Conservation (phyloP, 2,113 vertebrate species). For the Pelobates fuscus region DNA sequence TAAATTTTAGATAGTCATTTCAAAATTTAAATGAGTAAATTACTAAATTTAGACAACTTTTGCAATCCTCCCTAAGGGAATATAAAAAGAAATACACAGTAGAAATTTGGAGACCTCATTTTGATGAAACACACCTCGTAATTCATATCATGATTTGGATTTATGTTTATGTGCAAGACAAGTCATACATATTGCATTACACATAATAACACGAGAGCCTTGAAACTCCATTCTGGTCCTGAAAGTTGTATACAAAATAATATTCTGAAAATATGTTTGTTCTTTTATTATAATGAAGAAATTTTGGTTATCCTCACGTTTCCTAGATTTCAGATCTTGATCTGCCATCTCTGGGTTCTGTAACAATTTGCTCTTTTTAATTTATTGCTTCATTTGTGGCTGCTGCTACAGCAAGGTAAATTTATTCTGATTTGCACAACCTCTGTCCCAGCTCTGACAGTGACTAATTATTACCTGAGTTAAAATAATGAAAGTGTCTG, state of each 20-base stretch:
- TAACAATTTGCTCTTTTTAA: constrained; percentile 84
- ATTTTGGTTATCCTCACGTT: constrained; percentile 64
- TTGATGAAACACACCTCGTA: too few species aligned
- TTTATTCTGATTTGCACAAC: constrained; percentile 87
- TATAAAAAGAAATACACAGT: too few species aligned
- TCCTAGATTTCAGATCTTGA: constrained; percentile 69
- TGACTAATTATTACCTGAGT: constrained; percentile 88
- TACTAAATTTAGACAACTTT: too few species aligned
- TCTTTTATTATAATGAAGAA: constrained; percentile 28
- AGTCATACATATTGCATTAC: too few species aligned
- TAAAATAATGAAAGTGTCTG: constrained; percentile 89
- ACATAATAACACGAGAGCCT: too few species aligned
- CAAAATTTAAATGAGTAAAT: too few species aligned
- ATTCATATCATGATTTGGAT: too few species aligned
- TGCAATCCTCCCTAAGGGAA: too few species aligned
- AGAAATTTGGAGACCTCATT: too few species aligned
- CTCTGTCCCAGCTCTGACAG: constrained; percentile 81
- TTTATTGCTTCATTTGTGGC: constrained; percentile 88
- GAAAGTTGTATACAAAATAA: background rate
- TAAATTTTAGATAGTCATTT: too few species aligned
- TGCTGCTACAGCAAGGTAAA: constrained; percentile 79
- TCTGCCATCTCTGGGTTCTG: constrained; percentile 76
- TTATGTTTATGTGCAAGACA: too few species aligned
- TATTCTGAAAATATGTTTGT: background rate
- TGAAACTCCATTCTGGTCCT: too few species aligned